Base-by-base conservation (phyloP, 2,797 vertebrate genomes). In the Gouania willdenowi region DNA sequence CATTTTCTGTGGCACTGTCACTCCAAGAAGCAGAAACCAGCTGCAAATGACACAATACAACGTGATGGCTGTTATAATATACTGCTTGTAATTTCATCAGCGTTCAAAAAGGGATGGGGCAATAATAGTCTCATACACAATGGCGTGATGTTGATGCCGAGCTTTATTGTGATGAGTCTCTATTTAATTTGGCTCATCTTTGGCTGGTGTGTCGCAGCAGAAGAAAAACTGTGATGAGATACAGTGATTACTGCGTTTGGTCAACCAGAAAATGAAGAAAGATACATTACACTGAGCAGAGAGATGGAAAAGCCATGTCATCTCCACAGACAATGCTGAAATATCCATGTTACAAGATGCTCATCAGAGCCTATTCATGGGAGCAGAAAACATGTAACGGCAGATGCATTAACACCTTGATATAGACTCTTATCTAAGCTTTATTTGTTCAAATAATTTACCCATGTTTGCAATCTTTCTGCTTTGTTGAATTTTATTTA, bases 201-300 rank as follows among this genome's bases (percentile, higher is more conserved):
- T 71, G 75, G n/a, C 75, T 80, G 74, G 67, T 38, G 59, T 77
- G 58, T 55, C 43, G 66, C 51, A 19, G 49, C 28, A 40, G 51
- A 52, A 55, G 68, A 77, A 50, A 56, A 73, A 77, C 60, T 52
- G 48, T 78, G 84, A 87, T 84, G 78, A 85, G 81, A 87, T 75
- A 46, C 52, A 53, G 67, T 82, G 76, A 89, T 85, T 85, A 79
- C 75, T 44, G 75, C 50, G 75, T 66, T 82, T 73, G 81, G 74
- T 85, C 84, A 83, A 82, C 55, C 87, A 76, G 81, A 89, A 88
- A 87, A 87, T 88, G 74, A 86, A 84, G 80, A 82, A 69, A 84
- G 82, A 82, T 80, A 74, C 75, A 83, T 84, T 80, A 82, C 79
- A 79, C 44, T 35, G n/a, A 66, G 41, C 82, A 72, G 75, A 86